Evolutionary conservation across 1,140 invertebrate species (phyloP).

Genomic region (Drosophila arawakana): DNA sequence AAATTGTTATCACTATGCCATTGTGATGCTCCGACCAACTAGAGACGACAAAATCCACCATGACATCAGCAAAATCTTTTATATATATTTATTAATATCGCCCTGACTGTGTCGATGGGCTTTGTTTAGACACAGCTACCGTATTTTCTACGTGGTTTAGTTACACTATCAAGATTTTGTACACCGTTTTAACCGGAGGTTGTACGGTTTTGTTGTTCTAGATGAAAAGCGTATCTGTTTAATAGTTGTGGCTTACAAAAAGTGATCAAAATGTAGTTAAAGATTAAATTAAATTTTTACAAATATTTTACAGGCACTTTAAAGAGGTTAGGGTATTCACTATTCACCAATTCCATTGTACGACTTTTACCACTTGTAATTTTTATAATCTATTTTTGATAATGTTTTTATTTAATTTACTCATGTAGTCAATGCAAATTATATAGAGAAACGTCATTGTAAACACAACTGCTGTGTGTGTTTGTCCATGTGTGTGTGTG

Average conservation of each 20-base stretch:
- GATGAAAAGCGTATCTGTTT: neutral
- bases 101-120: slow-evolving; percentile 32
- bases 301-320: too few species aligned
- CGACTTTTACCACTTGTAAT: neutral
- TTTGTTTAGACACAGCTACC: slow-evolving; percentile 24
- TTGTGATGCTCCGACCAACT: slow-evolving; percentile 25
- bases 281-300: too few species aligned
- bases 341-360: slow-evolving; percentile 1
- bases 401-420: slow-evolving; percentile 18
- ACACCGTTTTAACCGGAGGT: too few species aligned
- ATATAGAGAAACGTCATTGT: slow-evolving; percentile 42
- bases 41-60: slow-evolving; percentile 3
- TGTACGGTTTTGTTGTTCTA: neutral
- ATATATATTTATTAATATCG: slow-evolving; percentile 23
- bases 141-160: neutral
- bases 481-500: neutral
- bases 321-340: slow-evolving; percentile 11
- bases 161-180: too few species aligned
- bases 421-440: slow-evolving; percentile 13
- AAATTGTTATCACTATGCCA: slow-evolving; percentile 17
- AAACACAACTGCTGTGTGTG: neutral
- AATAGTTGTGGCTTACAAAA: too few species aligned
- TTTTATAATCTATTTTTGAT: slow-evolving; percentile 31
- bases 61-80: slow-evolving; percentile 2
- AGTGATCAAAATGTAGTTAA: too few species aligned